Base-by-base conservation (phyloP, 2,888 invertebrate species). In the Drosophila acutilabella region DNA sequence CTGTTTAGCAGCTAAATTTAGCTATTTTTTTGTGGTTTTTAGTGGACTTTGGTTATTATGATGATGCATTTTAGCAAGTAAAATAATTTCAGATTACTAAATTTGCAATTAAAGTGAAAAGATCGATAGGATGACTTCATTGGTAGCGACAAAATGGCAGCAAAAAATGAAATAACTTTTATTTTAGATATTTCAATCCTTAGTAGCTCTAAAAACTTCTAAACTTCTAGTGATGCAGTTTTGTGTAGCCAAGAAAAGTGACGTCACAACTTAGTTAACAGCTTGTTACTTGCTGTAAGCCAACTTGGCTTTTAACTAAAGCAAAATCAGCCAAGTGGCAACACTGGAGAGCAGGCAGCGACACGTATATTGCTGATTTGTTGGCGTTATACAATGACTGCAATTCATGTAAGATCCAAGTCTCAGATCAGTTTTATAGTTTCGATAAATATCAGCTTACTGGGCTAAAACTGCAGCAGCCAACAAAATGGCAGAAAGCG, bases 341-440 rank as follows among this genome's bases (percentile, higher is more conserved):
- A 13, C 36, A 36, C 36, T 13, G 36, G 13, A 8, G 4, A 20
- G 44, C 4, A 26, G 11, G 18, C 16, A 14, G 7, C 11, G 36
- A 52, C 74, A 74, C 74, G 61, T 72, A 56, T 58, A 41, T 45
- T n/a, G 42, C 20, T 11, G 59, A 40, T 33, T 18, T 18, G 16
- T 40, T 6, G 47, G 48, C 18, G 26, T 78, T 68, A 64, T 74
- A 73, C 30, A 30, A 30, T 73, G 73, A 72, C 48, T 62, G 73
- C 67, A 56, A 44, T 20, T 65, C 64, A 64, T 45, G 58, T 23
- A 33, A 14, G 42, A 26, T 45, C 54, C 54, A 36, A 20, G 18
- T 42, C 20, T 42, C 16, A 30, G 30, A 16, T 47, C 11, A 45
- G 45, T 38, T 41, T 41, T 40, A 54, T 67, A 40, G 44, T 47